A percentile compares a stretch with the other conserved stretches of the same genome.
These are phyloP conservation scores for Hypena proboscidalis DNA, from an alignment of 2,888 invertebrate genomes.

Conservation along the genomic window DNA sequence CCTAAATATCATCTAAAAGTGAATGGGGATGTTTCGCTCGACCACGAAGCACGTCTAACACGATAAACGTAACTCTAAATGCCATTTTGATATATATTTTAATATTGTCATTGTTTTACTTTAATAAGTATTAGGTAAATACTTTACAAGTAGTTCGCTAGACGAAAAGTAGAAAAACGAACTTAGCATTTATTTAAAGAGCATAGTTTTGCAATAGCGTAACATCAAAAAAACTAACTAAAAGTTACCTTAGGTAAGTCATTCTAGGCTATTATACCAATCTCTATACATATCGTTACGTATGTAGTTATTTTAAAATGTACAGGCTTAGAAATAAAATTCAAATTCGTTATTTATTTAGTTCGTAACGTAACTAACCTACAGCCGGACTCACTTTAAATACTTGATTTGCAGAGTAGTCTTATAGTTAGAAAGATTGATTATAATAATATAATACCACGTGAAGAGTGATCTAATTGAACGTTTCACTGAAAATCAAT, in stretches of 20 bases:
- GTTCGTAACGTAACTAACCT: constrained; percentile 50
- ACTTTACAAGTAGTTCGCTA: constrained; percentile 76
- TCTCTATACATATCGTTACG: constrained; percentile 54
- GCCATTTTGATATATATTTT: constrained; percentile 77
- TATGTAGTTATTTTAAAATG: constrained; percentile 53
- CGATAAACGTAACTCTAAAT: constrained; percentile 75
- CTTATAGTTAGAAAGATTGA: constrained; percentile 36
- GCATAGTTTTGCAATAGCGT: constrained; percentile 53
- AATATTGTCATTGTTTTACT: constrained; percentile 83
- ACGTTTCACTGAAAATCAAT: constrained; percentile 20
- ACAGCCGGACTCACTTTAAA: constrained; percentile 38
- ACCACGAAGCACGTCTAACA: constrained; percentile 75
- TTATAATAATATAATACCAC: constrained; percentile 28
- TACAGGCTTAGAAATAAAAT: constrained; percentile 64
- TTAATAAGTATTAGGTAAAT: constrained; percentile 71
- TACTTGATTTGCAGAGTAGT: constrained; percentile 37
- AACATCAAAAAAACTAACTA: constrained; percentile 46
- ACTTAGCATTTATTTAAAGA: constrained; percentile 54
- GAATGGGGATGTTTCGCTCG: constrained; percentile 57
- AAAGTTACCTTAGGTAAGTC: constrained; percentile 54
- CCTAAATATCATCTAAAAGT: constrained; percentile 57
- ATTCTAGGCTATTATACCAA: constrained; percentile 46
- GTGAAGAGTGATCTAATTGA: constrained; percentile 14
- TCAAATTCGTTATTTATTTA: constrained; percentile 62
- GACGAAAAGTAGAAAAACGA: constrained; percentile 65